These are phyloP conservation scores for Oedothorax gibbosus DNA, from an alignment of 1,140 invertebrate genomes.

Conservation along the genomic window DNA sequence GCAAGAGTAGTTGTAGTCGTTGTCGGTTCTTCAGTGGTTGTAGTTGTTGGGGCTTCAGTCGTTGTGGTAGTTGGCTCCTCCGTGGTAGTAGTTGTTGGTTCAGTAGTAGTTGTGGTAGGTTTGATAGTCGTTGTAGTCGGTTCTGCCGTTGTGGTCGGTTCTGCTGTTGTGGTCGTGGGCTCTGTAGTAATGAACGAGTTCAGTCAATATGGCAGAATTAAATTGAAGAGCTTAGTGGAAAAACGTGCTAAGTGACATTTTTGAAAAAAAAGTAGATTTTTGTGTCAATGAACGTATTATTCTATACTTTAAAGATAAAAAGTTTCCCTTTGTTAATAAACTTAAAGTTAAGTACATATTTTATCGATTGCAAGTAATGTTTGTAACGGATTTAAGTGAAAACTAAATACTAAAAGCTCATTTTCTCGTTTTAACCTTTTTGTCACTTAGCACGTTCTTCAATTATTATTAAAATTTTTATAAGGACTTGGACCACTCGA, in stretches of 20 bases:
- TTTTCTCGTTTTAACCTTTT: not conserved
- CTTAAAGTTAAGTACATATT: not conserved
- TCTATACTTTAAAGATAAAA: no score
- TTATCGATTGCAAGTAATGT: not conserved
- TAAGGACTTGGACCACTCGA: no score
- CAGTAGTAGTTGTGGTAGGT: not conserved
- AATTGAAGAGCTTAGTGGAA: no score
- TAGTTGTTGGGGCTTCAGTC: conserved; percentile 4
- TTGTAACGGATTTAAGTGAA: not conserved
- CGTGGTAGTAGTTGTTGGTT: conserved; percentile 5
- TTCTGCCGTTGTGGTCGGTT: not conserved
- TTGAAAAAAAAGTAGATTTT: no score
- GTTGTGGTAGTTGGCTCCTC: conserved; percentile 6
- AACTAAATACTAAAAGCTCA: not conserved
- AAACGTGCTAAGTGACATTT: no score
- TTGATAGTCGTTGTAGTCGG: not conserved
- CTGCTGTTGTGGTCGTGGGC: not conserved
- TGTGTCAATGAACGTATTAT: no score
- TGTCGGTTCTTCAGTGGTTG: conserved; percentile 5
- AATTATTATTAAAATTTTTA: no score
- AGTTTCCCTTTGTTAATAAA: not conserved
- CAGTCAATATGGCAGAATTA: not conserved
- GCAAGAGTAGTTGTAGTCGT: conserved; percentile 1
- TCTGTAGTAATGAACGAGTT: not conserved
- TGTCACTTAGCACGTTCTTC: not conserved